Base-by-base conservation (phyloP, 2,797 vertebrate genomes). In the Hirundo rustica region DNA sequence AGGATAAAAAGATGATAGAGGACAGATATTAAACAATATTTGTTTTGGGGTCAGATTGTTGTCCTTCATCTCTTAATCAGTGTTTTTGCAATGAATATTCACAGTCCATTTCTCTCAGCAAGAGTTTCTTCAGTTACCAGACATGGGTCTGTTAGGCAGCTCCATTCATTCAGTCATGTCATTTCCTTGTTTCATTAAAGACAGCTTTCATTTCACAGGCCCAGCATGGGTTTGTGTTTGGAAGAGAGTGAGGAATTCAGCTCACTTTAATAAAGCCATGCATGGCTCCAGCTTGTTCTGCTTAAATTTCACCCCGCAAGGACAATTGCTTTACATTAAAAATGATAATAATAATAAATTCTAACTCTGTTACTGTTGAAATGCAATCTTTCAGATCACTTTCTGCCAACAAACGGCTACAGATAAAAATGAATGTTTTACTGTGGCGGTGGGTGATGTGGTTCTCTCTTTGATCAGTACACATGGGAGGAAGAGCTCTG, bases 181-280 rank as follows among this genome's bases (percentile, higher is more conserved):
- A 40, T 94, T 96, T 94, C 94, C 85, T 68, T 73, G 36, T 95
- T 93, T 79, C 88, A 84, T 95, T 95, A 87, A 93, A 86, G 83
- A 75, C 85, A 95, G 87, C 30, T 96, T 97, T 91, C 85, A 88
- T 93, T 96, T 94, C 70, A 81, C 42, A 89, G 44, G 42, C 88
- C 44, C 94, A 95, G 75, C 82, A 88, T 95, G 93, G 64, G 71
- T 76, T 86, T 86, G 23, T 64, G 51, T 93, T 84, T 66, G 68
- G 81, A 88, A 34, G 17, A 3, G 25, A 13, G 21, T 83, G 54
- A 88, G 70, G 73, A 94, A 94, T 93, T 88, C 57, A 65, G 25
- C 38, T 79, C 65, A 44, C 91, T 67, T 86, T 92, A 88, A 91
- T 92, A 95, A 85, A 89, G 42, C 51, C 11, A 1, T 66, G 47